Evolutionary conservation across 2,113 vertebrate genomes (phyloP).

Genomic region (Hoplias malabaricus): DNA sequence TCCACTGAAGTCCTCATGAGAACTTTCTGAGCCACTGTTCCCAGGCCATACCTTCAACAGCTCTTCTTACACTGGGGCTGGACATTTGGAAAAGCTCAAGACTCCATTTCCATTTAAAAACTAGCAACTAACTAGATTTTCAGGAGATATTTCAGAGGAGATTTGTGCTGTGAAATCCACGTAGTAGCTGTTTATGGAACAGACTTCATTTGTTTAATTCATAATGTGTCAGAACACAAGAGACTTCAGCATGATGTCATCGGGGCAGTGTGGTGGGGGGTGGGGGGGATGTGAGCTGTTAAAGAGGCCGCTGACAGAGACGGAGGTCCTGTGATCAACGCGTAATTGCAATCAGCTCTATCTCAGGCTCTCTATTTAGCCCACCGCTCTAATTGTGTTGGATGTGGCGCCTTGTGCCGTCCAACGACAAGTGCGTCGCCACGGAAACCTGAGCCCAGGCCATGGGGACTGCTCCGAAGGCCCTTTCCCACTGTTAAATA

Average conservation of each 20-base stretch:
- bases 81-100: too few relatives aligned
- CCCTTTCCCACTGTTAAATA: constrained; percentile 47
- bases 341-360: constrained; percentile 59
- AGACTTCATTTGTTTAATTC: constrained; percentile 4
- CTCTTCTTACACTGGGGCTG: too few relatives aligned
- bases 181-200: constrained; percentile 7
- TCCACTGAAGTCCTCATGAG: too few relatives aligned
- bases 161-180: not conserved
- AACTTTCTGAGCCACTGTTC: too few relatives aligned
- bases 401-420: constrained; percentile 45
- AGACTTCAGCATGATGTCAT: constrained; percentile 28
- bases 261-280: constrained; percentile 5
- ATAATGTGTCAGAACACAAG: not conserved
- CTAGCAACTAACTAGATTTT: too few relatives aligned
- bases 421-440: constrained; percentile 18
- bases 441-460: constrained; percentile 22
- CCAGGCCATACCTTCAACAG: too few relatives aligned
- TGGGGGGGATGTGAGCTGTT: constrained; percentile 51
- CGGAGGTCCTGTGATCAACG: constrained; percentile 56
- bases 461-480: constrained; percentile 30
- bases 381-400: constrained; percentile 53
- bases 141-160: too few relatives aligned
- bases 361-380: constrained; percentile 54
- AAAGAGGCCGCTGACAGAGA: constrained; percentile 51
- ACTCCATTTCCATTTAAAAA: too few relatives aligned